phyloP scores from a whole-genome alignment of 2,888 invertebrate genomes.

The Hemicrepidius hirtus region DNA sequence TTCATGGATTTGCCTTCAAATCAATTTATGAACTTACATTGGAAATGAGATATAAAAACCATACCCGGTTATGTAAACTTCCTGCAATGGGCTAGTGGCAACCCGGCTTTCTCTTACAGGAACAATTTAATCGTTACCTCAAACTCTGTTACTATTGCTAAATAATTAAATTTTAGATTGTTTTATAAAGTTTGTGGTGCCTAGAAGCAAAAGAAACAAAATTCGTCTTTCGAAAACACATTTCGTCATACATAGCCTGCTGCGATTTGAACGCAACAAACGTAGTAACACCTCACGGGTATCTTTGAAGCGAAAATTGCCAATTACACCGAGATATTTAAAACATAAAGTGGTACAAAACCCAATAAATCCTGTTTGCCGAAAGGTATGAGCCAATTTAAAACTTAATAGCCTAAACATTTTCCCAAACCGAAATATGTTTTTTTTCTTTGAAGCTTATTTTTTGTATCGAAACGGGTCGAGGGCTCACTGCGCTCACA shows the following conservation, averaged over 20 bases:
- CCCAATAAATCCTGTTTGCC: conserved; percentile 28
- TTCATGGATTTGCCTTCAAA: no score
- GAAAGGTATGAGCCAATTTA: conserved; percentile 52
- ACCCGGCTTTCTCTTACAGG: no score
- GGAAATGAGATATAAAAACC: no score
- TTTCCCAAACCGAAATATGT: conserved; percentile 43
- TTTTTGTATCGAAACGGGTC: conserved; percentile 51
- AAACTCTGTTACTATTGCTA: background rate
- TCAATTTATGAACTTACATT: no score
- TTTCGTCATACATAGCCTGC: background rate
- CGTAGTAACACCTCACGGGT: background rate
- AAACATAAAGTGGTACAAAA: conserved; percentile 28
- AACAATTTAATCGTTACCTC: background rate
- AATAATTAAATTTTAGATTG: no score
- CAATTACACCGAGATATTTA: conserved; percentile 29
- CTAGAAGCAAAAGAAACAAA: no score
- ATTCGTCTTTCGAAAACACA: no score
- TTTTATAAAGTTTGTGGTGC: no score
- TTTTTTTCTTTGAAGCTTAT: conserved; percentile 55
- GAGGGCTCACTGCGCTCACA: conserved; percentile 52
- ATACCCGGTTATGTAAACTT: no score
- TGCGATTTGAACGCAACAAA: background rate
- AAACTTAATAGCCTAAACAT: conserved; percentile 56
- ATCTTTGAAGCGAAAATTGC: conserved; percentile 33
- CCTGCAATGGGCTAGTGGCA: no score